phyloP scores from a whole-genome alignment of 2,113 vertebrate genomes.

The Podarcis muralis region DNA sequence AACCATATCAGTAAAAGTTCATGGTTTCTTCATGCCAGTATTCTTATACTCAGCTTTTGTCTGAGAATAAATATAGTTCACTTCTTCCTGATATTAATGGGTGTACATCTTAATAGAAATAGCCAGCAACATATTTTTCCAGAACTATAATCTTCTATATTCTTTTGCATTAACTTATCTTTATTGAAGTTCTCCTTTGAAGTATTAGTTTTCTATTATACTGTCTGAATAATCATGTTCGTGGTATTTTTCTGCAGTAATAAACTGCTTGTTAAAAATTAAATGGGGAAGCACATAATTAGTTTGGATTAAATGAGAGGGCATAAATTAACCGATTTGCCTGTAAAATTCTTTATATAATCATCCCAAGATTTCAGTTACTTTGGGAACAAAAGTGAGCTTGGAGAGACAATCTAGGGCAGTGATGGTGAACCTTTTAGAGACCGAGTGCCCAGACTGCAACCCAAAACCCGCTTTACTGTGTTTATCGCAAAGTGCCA shows the following conservation, averaged over 20 bases:
- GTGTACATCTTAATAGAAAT: not conserved
- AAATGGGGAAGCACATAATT: not conserved
- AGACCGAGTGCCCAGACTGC: too few relatives aligned
- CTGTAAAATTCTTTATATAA: not conserved
- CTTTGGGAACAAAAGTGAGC: not conserved
- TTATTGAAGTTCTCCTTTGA: slow-evolving; percentile 11
- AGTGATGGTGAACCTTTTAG: too few relatives aligned
- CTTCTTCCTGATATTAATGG: not conserved
- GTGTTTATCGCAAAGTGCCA: too few relatives aligned
- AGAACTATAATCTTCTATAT: not conserved
- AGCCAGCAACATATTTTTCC: not conserved
- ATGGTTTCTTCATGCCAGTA: not conserved
- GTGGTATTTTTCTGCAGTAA: not conserved
- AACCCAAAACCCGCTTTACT: too few relatives aligned
- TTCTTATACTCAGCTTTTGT: slow-evolving; percentile 1
- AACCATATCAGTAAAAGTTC: not conserved
- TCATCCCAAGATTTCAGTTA: not conserved
- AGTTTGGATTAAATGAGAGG: not conserved
- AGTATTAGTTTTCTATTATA: not conserved
- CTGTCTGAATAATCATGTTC: not conserved
- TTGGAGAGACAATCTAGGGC: too few relatives aligned
- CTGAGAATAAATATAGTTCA: not conserved
- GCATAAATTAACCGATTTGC: not conserved
- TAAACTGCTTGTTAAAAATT: not conserved
- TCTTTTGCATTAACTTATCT: not conserved